These are phyloP conservation scores for Umimayanthus chanpuru DNA, from an alignment of 92 coral and sea anemone species.

Conservation along the genomic window DNA sequence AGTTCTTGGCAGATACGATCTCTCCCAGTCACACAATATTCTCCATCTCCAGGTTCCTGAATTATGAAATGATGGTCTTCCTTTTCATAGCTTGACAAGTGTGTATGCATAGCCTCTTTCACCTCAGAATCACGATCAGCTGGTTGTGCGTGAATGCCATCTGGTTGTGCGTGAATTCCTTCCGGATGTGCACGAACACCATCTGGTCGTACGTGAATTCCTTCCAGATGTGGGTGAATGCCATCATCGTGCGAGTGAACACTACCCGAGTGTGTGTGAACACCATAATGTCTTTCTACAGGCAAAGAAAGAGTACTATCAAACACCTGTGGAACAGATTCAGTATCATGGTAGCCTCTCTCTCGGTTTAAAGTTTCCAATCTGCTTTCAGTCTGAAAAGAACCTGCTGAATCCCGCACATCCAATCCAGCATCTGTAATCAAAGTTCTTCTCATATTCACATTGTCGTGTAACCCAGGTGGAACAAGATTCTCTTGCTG, in stretches of 20 bases:
- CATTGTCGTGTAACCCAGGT: background rate
- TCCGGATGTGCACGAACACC: background rate
- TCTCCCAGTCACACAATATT: background rate
- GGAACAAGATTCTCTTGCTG: background rate
- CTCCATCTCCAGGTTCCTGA: background rate
- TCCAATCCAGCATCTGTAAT: background rate
- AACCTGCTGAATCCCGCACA: background rate
- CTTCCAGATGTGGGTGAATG: background rate
- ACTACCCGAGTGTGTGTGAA: background rate
- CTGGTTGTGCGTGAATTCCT: background rate
- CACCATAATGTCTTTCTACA: slow-evolving; percentile 9
- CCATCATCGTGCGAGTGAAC: background rate
- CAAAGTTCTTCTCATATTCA: background rate
- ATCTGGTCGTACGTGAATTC: background rate
- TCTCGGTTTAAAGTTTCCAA: background rate
- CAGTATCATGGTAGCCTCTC: background rate
- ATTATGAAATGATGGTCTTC: background rate
- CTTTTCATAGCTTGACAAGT: background rate
- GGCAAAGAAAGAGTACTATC: background rate
- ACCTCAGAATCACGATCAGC: background rate
- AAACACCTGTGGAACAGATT: background rate
- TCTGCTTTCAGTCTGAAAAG: background rate
- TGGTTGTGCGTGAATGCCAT: background rate
- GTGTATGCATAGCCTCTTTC: background rate
- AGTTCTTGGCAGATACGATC: background rate